A percentile compares a stretch with the other conserved stretches of the same genome.
Evolutionary conservation across 2,113 vertebrate genomes (phyloP).

Genomic region (Dissostichus mawsoni): DNA sequence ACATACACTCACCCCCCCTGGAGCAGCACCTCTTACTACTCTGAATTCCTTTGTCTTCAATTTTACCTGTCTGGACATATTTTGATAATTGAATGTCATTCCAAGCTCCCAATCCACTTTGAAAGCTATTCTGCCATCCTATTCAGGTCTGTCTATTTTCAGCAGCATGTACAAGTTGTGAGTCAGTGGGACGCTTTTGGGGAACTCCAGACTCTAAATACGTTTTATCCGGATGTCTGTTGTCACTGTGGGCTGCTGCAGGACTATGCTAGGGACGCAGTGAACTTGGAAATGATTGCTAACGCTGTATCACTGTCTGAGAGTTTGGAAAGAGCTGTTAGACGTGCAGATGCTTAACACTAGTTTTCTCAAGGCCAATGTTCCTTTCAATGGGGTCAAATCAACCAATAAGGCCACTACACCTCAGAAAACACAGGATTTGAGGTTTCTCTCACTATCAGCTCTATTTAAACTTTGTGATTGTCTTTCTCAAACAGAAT

Average conservation of each 20-base stretch:
- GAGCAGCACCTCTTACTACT: neutral
- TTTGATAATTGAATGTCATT: conserved; percentile 15
- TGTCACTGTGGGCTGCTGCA: conserved; percentile 22
- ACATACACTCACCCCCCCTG: neutral
- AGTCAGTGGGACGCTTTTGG: conserved; percentile 67
- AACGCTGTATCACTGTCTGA: conserved; percentile 32
- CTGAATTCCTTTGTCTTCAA: conserved; percentile 36
- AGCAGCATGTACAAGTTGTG: conserved; percentile 50
- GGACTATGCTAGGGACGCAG: neutral
- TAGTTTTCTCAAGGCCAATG: conserved; percentile 37
- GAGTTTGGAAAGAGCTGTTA: conserved; percentile 22
- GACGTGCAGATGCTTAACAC: neutral
- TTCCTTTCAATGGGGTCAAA: conserved; percentile 39
- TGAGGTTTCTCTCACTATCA: neutral
- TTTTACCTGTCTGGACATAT: conserved; percentile 43
- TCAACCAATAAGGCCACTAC: conserved; percentile 34
- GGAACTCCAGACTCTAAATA: conserved; percentile 72
- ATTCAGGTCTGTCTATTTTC: conserved; percentile 51
- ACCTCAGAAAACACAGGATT: neutral
- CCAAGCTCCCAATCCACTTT: neutral
- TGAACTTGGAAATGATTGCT: conserved; percentile 3
- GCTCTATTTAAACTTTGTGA: neutral
- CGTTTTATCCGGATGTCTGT: conserved; percentile 40
- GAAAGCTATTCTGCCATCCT: neutral
- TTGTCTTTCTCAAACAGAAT: conserved; percentile 6